Conservation (phyloP, 2,888 invertebrate genomes). For the Hirtodrosophila trivittata region DNA sequence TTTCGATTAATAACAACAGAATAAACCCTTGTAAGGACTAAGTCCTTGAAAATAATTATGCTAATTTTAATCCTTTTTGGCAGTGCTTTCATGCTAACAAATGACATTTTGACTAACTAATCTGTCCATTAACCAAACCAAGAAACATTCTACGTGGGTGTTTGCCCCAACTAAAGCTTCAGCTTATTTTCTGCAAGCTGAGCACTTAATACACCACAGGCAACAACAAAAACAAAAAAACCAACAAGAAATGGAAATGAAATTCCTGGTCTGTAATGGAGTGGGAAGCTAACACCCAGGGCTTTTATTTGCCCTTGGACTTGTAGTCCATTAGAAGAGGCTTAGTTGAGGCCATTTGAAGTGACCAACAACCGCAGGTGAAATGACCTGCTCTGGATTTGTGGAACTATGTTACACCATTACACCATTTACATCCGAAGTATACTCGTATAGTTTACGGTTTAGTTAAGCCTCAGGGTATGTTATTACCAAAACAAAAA, state of each 20-base stretch:
- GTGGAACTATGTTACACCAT: too few relatives aligned
- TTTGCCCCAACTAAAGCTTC: constrained; percentile 4
- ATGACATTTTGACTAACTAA: constrained; percentile 70
- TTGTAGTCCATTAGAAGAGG: constrained; percentile 53
- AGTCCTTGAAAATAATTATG: constrained; percentile 68
- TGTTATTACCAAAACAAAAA: too few relatives aligned
- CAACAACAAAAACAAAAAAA: constrained; percentile 28
- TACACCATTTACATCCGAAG: too few relatives aligned
- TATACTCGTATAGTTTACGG: too few relatives aligned
- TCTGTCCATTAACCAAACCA: constrained; percentile 60
- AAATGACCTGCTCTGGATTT: too few relatives aligned
- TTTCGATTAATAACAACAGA: constrained; percentile 58
- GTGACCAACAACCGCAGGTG: constrained; percentile 46
- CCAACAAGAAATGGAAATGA: constrained; percentile 41
- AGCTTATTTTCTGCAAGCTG: constrained; percentile 51
- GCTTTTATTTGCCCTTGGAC: constrained; percentile 62
- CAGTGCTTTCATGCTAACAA: constrained; percentile 63
- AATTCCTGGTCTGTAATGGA: constrained; percentile 28
- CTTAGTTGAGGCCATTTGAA: constrained; percentile 49
- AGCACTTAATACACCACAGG: constrained; percentile 52
- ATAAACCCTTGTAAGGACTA: constrained; percentile 35
- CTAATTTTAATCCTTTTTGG: constrained; percentile 71
- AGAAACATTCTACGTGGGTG: constrained; percentile 13
- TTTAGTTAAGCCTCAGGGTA: too few relatives aligned
- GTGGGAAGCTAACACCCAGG: constrained; percentile 34